phyloP scores from a whole-genome alignment of 1,140 invertebrate species.

The Octopus sinensis region DNA sequence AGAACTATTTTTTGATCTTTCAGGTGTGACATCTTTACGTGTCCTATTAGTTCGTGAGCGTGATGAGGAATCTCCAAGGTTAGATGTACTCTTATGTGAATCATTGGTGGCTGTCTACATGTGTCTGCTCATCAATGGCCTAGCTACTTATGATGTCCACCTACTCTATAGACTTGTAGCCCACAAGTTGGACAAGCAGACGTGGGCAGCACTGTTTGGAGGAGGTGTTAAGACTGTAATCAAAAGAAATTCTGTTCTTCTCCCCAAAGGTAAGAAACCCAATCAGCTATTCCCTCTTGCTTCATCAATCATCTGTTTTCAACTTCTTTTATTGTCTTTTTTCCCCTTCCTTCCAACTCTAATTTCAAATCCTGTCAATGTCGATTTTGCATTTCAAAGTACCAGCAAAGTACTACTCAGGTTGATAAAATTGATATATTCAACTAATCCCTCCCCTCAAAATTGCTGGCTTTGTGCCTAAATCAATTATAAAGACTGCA shows the following conservation, averaged over 20 bases:
- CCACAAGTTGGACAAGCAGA: constrained; percentile 74
- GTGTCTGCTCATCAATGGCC: constrained; percentile 85
- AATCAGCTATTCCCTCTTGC: no score
- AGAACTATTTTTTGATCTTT: constrained; percentile 11
- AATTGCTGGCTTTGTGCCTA: no score
- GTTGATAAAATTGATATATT: no score
- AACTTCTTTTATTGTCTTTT: no score
- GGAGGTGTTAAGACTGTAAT: constrained; percentile 86
- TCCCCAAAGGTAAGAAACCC: not conserved
- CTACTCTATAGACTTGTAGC: constrained; percentile 83
- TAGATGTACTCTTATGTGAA: constrained; percentile 89
- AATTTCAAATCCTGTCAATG: no score
- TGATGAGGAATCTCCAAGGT: constrained; percentile 90
- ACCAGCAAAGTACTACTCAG: no score
- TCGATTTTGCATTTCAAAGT: no score
- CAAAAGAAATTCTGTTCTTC: constrained; percentile 24
- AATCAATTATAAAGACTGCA: no score
- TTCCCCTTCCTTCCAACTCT: no score
- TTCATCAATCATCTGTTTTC: no score
- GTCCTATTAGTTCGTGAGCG: constrained; percentile 86
- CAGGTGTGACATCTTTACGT: constrained; percentile 83
- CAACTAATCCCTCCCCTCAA: no score
- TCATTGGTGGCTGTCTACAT: constrained; percentile 89
- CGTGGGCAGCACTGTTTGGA: constrained; percentile 88
- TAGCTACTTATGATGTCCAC: constrained; percentile 91